Evolutionary conservation across 2,888 invertebrate species (phyloP), one percentile per base, ranked within the genome.

Genomic region (Microctonus brassicae): DNA sequence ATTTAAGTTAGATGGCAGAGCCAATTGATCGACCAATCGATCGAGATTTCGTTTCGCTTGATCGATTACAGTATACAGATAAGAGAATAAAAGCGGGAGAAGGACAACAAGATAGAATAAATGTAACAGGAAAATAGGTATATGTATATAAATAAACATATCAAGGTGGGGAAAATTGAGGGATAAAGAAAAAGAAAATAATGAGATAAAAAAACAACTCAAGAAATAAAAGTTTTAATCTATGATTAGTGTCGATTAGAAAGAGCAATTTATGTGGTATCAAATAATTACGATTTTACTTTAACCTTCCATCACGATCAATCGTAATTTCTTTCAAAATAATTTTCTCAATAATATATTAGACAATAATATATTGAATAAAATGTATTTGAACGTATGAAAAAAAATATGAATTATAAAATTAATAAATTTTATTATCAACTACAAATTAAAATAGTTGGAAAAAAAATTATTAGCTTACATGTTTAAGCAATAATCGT

Each of bases 211-310:
- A 60, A 60, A 17, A 17, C 20, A 60, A 58, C 22, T n/a, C 57
- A 55, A 47, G 9, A 33, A 63, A 39, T 63, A 42, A n/a, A 26
- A 57, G 47, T 57, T n/a, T 55, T 22, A 29, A 64, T 70, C 64
- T 64, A 70, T 70, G 64, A 70, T 70, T 70, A 70, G 29, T 57
- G 58, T 58, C 63, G 58, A 70, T 70, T 57, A 57, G 63, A 70
- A 52, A 39, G 57, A 64, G 69, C 61, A 55, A 57, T 69, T 62
- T 24, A 69, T 69, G 33, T 39, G 63, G 63, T 26, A 29, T 69
- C 57, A 39, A n/a, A n/a, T n/a, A 70, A 64, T 64, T 64, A 64
- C 47, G 64, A 52, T 47, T 64, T 58, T 24, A 47, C 70, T 64
- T 24, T 58, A 64, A 70, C 64, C 55, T 64, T 58, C n/a, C 52